Conservation (phyloP, 1,140 invertebrate genomes). For the Nasonia longicornis region DNA sequence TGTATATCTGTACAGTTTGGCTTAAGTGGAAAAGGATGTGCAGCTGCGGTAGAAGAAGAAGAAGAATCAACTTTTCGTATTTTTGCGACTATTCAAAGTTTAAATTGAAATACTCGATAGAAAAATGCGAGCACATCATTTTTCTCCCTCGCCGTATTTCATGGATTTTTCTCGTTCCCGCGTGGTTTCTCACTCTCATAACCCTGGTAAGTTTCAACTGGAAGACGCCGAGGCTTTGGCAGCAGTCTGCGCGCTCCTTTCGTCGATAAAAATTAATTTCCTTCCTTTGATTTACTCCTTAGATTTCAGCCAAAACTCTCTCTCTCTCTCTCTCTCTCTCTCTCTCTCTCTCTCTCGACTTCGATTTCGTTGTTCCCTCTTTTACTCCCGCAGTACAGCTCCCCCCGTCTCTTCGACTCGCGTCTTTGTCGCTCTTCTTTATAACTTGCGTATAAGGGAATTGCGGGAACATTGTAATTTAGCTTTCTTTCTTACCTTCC, state of each 20-base stretch:
- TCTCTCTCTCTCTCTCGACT: conserved; percentile 42
- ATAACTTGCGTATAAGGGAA: conserved; percentile 22
- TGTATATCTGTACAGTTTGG: too few species aligned
- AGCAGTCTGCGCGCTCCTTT: conserved; percentile 47
- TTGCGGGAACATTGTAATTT: conserved; percentile 10
- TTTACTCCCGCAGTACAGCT: background rate
- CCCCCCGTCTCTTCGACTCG: conserved; percentile 27
- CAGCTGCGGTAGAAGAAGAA: too few species aligned
- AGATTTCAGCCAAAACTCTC: conserved; percentile 46
- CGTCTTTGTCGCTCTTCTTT: conserved; percentile 28
- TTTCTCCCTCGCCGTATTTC: conserved; percentile 51
- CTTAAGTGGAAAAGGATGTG: too few species aligned
- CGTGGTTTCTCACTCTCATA: conserved; percentile 23
- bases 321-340: too few species aligned
- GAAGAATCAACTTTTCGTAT: background rate
- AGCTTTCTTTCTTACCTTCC: background rate
- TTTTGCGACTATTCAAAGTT: background rate
- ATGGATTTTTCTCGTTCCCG: conserved; percentile 52
- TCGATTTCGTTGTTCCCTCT: conserved; percentile 30
- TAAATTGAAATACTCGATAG: conserved; percentile 4
- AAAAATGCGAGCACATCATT: conserved; percentile 9
- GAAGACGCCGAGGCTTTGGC: conserved; percentile 38
- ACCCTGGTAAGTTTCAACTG: conserved; percentile 34
- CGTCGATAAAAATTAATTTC: conserved; percentile 62
- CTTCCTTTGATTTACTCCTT: conserved; percentile 60